Percentiles rank a stretch among this genome's conserved stretches.
Conservation (phyloP, 2,888 invertebrate genomes). For the Trachelus stipa region DNA sequence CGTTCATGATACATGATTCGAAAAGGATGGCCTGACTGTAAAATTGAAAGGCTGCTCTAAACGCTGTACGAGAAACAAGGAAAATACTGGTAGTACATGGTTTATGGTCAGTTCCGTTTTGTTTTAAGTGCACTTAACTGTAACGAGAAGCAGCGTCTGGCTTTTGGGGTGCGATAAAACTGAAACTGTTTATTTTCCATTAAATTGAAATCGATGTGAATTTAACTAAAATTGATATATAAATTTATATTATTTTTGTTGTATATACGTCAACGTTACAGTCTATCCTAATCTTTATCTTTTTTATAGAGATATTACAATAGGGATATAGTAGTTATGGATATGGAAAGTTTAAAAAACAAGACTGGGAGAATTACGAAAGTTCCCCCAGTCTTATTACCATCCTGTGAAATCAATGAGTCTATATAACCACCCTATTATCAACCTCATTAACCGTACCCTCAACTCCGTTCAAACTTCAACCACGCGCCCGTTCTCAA, state of each 20-base stretch:
- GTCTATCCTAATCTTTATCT: background rate
- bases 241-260: background rate
- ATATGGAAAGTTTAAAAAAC: background rate
- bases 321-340: background rate
- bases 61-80: too few relatives aligned
- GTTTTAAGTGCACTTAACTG: background rate
- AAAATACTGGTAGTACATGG: background rate
- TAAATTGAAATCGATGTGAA: background rate
- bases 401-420: slow-evolving; percentile 46
- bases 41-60: background rate
- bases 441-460: slow-evolving; percentile 54
- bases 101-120: background rate
- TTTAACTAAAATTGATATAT: background rate
- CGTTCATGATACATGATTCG: background rate
- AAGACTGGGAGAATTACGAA: background rate
- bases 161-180: background rate
- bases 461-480: slow-evolving; percentile 33
- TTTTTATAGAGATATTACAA: background rate
- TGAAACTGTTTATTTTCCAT: background rate
- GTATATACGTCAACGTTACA: background rate
- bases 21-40: background rate
- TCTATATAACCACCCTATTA: slow-evolving; percentile 49
- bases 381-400: background rate
- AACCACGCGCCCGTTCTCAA: slow-evolving; percentile 18
- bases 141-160: background rate